Evolutionary conservation across 2,113 vertebrate genomes (phyloP).

Genomic region (Chloropsis hardwickii): DNA sequence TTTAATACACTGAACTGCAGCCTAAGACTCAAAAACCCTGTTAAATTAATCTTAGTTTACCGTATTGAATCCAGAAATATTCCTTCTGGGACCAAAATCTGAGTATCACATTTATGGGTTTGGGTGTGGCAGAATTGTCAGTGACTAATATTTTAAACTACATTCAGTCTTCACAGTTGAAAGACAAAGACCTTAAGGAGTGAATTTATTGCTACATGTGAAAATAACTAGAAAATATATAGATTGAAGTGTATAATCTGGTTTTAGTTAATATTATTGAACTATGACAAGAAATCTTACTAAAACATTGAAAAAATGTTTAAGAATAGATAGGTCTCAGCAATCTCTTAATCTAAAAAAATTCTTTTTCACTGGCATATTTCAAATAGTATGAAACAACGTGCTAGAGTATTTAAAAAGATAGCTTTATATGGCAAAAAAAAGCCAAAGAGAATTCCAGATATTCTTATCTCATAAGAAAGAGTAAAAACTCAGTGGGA

Average conservation of each 20-base stretch:
- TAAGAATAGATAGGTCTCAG: neutral
- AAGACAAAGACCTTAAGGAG: neutral
- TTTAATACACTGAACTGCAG: neutral
- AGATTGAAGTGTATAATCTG: neutral
- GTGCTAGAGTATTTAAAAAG: neutral
- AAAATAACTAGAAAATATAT: neutral
- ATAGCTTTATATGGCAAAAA: neutral
- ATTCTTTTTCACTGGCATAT: neutral
- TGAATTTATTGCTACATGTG: neutral
- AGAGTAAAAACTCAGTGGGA: neutral
- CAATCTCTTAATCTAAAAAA: neutral
- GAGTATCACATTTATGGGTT: neutral
- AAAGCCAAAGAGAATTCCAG: neutral
- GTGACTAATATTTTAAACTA: neutral
- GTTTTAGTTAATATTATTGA: neutral
- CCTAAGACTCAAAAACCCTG: neutral
- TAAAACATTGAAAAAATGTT: neutral
- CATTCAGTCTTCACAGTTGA: neutral
- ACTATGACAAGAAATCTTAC: neutral
- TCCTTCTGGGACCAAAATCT: neutral
- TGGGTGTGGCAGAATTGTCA: neutral
- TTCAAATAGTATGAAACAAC: neutral
- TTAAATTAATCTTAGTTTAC: neutral
- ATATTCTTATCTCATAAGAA: neutral
- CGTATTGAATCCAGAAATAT: neutral